Base-by-base conservation (phyloP, 2,113 vertebrate species). In the Apteryx mantelli region DNA sequence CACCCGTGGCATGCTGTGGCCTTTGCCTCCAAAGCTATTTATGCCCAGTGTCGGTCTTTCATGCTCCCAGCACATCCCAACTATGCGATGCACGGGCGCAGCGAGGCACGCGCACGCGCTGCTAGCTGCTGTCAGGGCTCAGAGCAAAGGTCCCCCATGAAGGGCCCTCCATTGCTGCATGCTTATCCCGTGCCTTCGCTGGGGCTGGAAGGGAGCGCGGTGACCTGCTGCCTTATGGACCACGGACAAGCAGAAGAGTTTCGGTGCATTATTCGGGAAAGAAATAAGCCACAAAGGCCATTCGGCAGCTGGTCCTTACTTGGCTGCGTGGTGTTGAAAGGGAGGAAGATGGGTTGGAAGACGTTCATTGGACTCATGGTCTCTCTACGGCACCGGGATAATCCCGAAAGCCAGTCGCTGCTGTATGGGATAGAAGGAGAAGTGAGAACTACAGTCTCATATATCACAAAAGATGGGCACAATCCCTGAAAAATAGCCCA, bases 281-380 rank as follows among this genome's bases (percentile, higher is more conserved):
- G 55, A 48, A 48, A 5, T n/a, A 3, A 7, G 5, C 30, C 81
- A 53, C 69, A 40, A 82, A 82, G 26, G 19, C 21, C 48, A 4
- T 36, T 32, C 2, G 20, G 64, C 56, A 68, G 48, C 58, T 36
- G 42, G 9, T 48, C 26, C 16, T 52, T 30, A 17, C 30, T 8
- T 0, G 0, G 46, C 22, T 9, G n/a, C 4, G 24, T 0, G 1
- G 16, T 2, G 9, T 7, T 8, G 26, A 52, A 69, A 30, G 1
- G 4, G n/a, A 89, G 15, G 89, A 87, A 70, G 7, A 25, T 6
- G 30, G 28, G 77, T 13, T 61, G 26, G 4, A 19, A 0, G 0
- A 88, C 5, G n/a, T 28, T 52, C 52, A 11, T 26, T 40, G 48
- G 38, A 77, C 58, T 18, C 4, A 1, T 36, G 56, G 40, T 4